Percentiles rank a stretch among this genome's conserved stretches.
phyloP scores from a whole-genome alignment of 2,797 vertebrate species.

The Sternotherus odoratus region DNA sequence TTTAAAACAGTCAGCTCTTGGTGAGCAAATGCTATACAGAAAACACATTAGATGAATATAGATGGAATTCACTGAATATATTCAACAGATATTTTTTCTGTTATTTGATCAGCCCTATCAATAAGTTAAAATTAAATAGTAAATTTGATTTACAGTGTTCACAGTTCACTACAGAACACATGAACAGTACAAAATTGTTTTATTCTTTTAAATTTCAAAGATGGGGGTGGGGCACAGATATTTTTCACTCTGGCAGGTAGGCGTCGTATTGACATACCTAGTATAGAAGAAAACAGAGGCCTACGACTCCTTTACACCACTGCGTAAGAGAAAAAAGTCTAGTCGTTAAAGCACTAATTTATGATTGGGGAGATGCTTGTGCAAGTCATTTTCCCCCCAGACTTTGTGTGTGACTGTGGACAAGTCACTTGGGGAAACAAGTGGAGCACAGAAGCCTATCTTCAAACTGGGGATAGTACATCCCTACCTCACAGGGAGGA shows the following conservation, averaged over 20 bases:
- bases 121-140: background rate
- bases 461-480: accelerated
- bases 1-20: background rate
- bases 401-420: accelerated
- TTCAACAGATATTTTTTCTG: background rate
- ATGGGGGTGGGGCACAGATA: background rate
- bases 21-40: background rate
- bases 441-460: accelerated
- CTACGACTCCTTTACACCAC: accelerated
- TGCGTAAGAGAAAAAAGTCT: background rate
- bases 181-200: background rate
- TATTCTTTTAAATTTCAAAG: background rate
- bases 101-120: background rate
- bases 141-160: background rate
- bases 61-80: background rate
- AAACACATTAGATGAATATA: background rate
- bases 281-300: background rate
- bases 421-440: accelerated
- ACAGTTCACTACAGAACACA: background rate
- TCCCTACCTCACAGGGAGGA: background rate
- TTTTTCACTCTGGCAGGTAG: accelerated
- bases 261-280: background rate
- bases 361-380: accelerated
- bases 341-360: background rate
- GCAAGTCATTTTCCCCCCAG: accelerated